Evolutionary conservation across 2,888 invertebrate species (phyloP).

Genomic region (Eurytoma adleriae): DNA sequence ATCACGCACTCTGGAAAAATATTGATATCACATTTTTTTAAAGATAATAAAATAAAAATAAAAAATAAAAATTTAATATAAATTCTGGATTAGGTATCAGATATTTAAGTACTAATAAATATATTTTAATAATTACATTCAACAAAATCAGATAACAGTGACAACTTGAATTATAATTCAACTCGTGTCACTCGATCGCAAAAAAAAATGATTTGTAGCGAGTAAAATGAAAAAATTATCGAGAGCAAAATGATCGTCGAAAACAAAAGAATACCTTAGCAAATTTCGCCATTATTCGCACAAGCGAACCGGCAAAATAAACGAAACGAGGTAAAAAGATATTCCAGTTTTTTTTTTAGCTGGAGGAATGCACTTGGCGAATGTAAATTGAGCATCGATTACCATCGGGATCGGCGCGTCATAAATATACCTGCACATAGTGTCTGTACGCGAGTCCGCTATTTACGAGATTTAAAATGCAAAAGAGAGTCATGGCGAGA

Average conservation of each 20-base stretch:
- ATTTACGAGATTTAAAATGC: slow-evolving; percentile 4
- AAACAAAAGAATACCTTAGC: slow-evolving; percentile 25
- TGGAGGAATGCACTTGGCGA: slow-evolving; percentile 17
- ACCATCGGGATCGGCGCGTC: slow-evolving; percentile 1
- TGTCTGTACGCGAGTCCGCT: background rate
- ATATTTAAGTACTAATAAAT: too few relatives aligned
- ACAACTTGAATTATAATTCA: too few relatives aligned
- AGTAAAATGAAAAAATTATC: background rate
- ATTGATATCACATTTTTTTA: too few relatives aligned
- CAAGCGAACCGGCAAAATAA: slow-evolving; percentile 15
- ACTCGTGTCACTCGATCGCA: too few relatives aligned
- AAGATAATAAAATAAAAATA: too few relatives aligned
- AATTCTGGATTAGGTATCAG: too few relatives aligned
- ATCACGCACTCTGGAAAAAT: too few relatives aligned
- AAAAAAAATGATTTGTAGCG: background rate
- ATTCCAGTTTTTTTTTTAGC: slow-evolving; percentile 2
- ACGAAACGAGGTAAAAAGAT: slow-evolving; percentile 9
- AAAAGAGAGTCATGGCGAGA: slow-evolving; percentile 5
- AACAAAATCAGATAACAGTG: too few relatives aligned
- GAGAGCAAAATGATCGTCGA: slow-evolving; percentile 2
- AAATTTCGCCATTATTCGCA: slow-evolving; percentile 4
- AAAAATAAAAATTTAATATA: too few relatives aligned
- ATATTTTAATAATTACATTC: too few relatives aligned
- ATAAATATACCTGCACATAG: background rate
- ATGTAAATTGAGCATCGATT: slow-evolving; percentile 27